Evolutionary conservation across 2,888 invertebrate genomes (phyloP), one percentile per base, ranked within the genome.

Genomic region (Aquatica leii): DNA sequence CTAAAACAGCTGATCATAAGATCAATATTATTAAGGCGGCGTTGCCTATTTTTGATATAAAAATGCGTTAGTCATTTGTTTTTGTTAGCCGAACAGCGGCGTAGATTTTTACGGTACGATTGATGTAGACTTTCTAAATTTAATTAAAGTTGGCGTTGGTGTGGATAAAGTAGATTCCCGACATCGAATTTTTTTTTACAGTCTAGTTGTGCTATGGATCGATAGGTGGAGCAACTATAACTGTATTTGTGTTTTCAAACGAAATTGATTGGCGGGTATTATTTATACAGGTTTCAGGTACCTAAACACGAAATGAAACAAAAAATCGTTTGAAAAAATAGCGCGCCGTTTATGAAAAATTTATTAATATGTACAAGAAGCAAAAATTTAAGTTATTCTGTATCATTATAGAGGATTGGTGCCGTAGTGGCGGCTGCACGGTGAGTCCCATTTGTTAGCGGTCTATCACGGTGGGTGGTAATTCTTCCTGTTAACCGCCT

Each of bases 391-490:
- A 43, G 43, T 15, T 43, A 43, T 43, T 43, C 15, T 62, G 48
- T 62, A 41, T 53, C 51, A 62, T 62, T 62, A 62, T 62, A 56
- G 48, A 58, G 57, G 62, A 52, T 62, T 63, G 63, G 63, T 58
- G 63, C 63, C 63, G 48, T 63, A 21, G 66, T 58, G 63, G 63
- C 63, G 63, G 63, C 63, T 63, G 40, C 63, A 63, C 59, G 69
- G 71, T 65, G 71, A 66, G 71, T 68, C 65, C 70, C 71, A 72
- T 72, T 72, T 71, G 84, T 82, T 84, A 84, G 84, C 82, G 84
- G 78, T 84, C 84, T 84, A 82, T 83, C 79, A 81, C 84, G 83
- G 84, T 85, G 84, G 85, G 85, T 85, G 85, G 81, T 84, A 84
- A 54, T 49, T 52, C 62, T 57, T 52, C 62, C 62, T 56, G 62